These are phyloP conservation scores for Thamnophis elegans DNA, from an alignment of 2,797 vertebrate species.

Conservation along the genomic window DNA sequence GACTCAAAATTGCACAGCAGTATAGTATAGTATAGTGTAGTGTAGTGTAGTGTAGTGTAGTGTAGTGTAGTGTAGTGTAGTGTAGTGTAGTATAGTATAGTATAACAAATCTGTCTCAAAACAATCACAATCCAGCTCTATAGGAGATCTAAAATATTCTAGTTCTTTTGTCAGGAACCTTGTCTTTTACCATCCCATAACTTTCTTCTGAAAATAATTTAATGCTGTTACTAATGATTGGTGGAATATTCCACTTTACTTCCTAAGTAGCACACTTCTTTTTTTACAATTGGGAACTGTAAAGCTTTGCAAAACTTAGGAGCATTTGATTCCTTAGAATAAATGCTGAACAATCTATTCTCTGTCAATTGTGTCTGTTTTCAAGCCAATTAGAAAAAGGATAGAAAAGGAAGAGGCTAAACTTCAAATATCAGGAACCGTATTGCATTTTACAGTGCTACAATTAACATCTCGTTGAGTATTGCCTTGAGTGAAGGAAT, in stretches of 20 bases:
- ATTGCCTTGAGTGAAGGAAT: background rate
- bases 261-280: background rate
- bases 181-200: background rate
- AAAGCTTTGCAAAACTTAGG: background rate
- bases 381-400: background rate
- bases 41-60: too few relatives aligned
- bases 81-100: too few relatives aligned
- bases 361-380: background rate
- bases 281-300: background rate
- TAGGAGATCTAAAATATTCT: background rate
- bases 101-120: background rate
- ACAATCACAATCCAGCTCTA: background rate
- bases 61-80: too few relatives aligned
- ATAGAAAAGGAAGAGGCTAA: background rate
- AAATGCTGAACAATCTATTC: background rate
- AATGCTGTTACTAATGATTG: background rate
- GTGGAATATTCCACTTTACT: background rate
- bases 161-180: background rate
- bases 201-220: background rate
- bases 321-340: background rate
- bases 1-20: background rate
- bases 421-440: background rate
- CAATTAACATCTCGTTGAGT: background rate
- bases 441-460: background rate
- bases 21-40: background rate